Percentiles rank a stretch among this genome's conserved stretches.
Conservation (phyloP, 2,797 vertebrate genomes). For the Manis javanica region DNA sequence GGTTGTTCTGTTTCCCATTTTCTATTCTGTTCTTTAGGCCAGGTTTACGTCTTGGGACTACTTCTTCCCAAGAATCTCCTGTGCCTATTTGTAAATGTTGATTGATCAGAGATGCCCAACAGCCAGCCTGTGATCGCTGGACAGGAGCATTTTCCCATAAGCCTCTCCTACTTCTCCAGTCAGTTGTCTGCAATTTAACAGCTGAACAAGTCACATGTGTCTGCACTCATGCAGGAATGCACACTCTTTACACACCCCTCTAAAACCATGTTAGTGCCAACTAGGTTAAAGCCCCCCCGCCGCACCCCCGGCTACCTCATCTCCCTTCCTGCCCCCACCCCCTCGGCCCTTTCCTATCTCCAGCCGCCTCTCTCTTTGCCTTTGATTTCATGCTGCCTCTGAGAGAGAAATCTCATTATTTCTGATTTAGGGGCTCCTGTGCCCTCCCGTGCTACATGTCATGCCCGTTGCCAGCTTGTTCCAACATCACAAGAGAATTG, state of each 20-base stretch:
- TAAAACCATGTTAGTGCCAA: conserved; percentile 48
- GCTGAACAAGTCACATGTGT: background rate
- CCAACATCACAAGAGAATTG: conserved; percentile 81
- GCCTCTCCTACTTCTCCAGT: conserved; percentile 41
- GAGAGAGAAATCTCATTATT: conserved; percentile 86
- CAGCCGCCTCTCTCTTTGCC: conserved; percentile 57
- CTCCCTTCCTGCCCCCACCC: background rate
- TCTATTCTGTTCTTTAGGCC: conserved; percentile 54
- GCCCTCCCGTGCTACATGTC: conserved; percentile 79
- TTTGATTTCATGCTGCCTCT: conserved; percentile 82
- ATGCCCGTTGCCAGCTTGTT: conserved; percentile 82
- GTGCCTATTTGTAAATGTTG: conserved; percentile 5
- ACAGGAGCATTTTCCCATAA: conserved; percentile 42
- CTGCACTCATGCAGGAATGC: background rate
- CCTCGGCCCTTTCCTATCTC: conserved; percentile 64
- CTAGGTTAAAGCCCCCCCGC: background rate
- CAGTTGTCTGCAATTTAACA: conserved; percentile 42
- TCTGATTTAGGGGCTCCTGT: conserved; percentile 82
- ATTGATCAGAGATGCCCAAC: conserved; percentile 13
- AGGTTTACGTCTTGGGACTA: background rate
- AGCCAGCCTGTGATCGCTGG: conserved; percentile 39
- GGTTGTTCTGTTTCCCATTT: conserved; percentile 61
- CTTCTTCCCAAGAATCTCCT: conserved; percentile 3
- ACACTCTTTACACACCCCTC: conserved; percentile 16
- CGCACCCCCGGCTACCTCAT: background rate